Base-by-base conservation (phyloP, 2,113 vertebrate genomes). In the Microtus oregoni region DNA sequence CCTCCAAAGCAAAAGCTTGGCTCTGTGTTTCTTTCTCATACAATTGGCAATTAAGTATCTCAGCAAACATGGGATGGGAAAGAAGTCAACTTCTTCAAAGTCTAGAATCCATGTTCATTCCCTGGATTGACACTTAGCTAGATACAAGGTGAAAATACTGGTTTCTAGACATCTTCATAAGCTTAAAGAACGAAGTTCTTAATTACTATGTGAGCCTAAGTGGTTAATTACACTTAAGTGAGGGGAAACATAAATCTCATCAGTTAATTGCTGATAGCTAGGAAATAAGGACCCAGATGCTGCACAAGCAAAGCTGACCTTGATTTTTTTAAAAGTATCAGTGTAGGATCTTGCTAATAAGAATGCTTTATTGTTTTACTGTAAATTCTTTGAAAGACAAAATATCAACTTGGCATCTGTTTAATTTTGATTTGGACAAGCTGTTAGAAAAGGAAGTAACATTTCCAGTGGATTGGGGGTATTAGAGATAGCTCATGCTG, bases 261-360 rank as follows among this genome's bases (percentile, higher is more conserved):
- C 61, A 2, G 32, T n/a, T 85, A 85, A 76, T 75, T 91, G 75
- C 68, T 92, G 44, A 88, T 65, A 11, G 32, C 73, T 32, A 89
- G 65, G 22, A 70, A 76, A 77, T 79, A 75, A 81, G 55, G 35
- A 90, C 38, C 17, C 28, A 41, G 5, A 30, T 75, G 4, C 32
- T 88, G 26, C 38, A n/a, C 79, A 89, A 90, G 75, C n/a, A 14
- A 28, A 92, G 47, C 14, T 92, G 17, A 19, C 77, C 73, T 61
- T 94, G 44, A 92, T 70, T 91, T 10, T 93, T 52, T 96, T 79
- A 63, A 94, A 92, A 85, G 11, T 32, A 78, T 87, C 35, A 92
- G 35, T 76, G 8, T 3, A 73, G 52, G 61, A 73, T 87, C n/a
- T 78, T 83, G 32, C 13, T 82, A 89, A 91, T 22, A 15, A 83